Evolutionary conservation across 2,797 vertebrate species (phyloP).

Genomic region (Toxotes lorentzi): DNA sequence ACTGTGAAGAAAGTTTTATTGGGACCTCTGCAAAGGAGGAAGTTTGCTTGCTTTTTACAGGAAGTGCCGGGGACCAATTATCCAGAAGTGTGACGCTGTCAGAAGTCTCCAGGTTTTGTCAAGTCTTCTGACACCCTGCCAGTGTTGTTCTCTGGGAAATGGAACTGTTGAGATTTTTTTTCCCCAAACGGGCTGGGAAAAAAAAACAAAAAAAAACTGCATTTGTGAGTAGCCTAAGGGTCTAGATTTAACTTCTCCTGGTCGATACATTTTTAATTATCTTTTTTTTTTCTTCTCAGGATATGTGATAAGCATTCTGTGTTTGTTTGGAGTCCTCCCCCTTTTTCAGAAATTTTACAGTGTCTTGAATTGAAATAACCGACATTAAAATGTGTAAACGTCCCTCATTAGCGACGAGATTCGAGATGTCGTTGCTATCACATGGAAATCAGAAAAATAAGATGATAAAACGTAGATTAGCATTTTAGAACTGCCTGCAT

Average conservation of each 20-base stretch:
- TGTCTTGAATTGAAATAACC: slow-evolving; percentile 78
- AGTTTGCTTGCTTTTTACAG: slow-evolving; percentile 80
- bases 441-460: slow-evolving; percentile 91
- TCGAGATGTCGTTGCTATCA: slow-evolving; percentile 85
- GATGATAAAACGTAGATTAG: slow-evolving; percentile 92
- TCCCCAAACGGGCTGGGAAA: slow-evolving; percentile 46
- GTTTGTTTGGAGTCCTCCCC: slow-evolving; percentile 59
- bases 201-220: slow-evolving; percentile 51
- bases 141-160: slow-evolving; percentile 82
- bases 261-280: slow-evolving; percentile 78
- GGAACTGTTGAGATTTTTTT: slow-evolving; percentile 74
- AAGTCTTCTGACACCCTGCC: slow-evolving; percentile 84
- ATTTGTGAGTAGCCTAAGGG: slow-evolving; percentile 69
- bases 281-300: slow-evolving; percentile 37
- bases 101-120: slow-evolving; percentile 85
- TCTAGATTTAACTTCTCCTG: slow-evolving; percentile 71
- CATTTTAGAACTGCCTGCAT: slow-evolving; percentile 96
- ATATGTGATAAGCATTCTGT: slow-evolving; percentile 62
- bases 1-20: slow-evolving; percentile 80
- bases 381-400: slow-evolving; percentile 85
- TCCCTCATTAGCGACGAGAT: slow-evolving; percentile 85
- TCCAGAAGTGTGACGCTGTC: slow-evolving; percentile 80
- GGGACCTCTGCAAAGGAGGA: slow-evolving; percentile 75
- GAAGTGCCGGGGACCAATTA: slow-evolving; percentile 83
- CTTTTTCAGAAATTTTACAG: slow-evolving; percentile 40